phyloP scores from a whole-genome alignment of 2,113 vertebrate species.

The Eulacestoma nigropectus region DNA sequence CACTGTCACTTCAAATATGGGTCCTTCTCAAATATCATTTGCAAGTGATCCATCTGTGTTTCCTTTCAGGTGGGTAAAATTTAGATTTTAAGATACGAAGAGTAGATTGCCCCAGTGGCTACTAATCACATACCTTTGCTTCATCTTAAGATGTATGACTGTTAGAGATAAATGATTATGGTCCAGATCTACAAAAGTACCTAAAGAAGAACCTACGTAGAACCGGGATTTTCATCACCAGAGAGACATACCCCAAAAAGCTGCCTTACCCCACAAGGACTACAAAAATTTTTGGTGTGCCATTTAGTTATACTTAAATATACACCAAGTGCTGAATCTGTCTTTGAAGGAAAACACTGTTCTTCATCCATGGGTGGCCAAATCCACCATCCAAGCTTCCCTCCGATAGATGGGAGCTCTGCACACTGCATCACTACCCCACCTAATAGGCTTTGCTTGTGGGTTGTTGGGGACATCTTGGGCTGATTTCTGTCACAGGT shows the following conservation, averaged over 20 bases:
- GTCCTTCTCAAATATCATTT: background rate
- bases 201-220: background rate
- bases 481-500: background rate
- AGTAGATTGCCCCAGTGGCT: background rate
- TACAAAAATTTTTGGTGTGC: background rate
- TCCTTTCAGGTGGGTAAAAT: background rate
- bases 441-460: background rate
- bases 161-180: background rate
- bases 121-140: background rate
- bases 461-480: background rate
- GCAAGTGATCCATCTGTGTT: background rate
- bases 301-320: background rate
- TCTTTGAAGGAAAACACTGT: background rate
- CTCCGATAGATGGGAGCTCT: background rate
- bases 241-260: background rate
- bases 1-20: background rate
- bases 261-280: background rate
- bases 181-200: background rate
- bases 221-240: background rate
- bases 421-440: background rate
- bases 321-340: background rate
- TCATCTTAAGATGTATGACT: background rate
- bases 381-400: background rate
- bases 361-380: background rate
- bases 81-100: background rate